phyloP scores from a whole-genome alignment of 2,113 vertebrate species.

The Misgurnus mizolepis region DNA sequence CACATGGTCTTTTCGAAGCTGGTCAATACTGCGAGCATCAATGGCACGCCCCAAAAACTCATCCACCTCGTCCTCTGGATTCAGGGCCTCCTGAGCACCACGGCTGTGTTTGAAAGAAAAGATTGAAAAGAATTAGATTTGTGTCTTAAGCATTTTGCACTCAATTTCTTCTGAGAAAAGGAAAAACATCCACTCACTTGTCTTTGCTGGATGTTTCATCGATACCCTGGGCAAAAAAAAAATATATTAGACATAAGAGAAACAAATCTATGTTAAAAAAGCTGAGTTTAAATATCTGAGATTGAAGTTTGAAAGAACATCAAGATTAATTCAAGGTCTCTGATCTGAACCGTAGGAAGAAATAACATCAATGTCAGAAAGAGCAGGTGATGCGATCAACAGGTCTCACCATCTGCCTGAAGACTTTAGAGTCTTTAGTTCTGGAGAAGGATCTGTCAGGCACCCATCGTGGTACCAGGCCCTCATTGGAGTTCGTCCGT shows the following conservation, averaged over 20 bases:
- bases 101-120: slow-evolving; percentile 72
- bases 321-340: too few species aligned
- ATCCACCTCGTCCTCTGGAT: slow-evolving; percentile 93
- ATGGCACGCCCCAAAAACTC: slow-evolving; percentile 95
- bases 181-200: slow-evolving; percentile 79
- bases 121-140: neutral
- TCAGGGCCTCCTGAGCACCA: slow-evolving; percentile 88
- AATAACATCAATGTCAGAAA: neutral
- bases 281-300: neutral
- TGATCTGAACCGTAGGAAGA: neutral
- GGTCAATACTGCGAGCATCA: slow-evolving; percentile 93
- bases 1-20: slow-evolving; percentile 94
- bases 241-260: neutral
- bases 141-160: neutral
- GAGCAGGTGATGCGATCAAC: neutral
- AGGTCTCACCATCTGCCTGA: slow-evolving; percentile 92
- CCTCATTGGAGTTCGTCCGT: slow-evolving; percentile 87
- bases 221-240: slow-evolving; percentile 72
- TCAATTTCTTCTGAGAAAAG: neutral
- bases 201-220: slow-evolving; percentile 92
- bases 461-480: slow-evolving; percentile 89
- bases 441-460: slow-evolving; percentile 91
- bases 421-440: slow-evolving; percentile 95
- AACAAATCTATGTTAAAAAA: neutral
- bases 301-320: neutral